phyloP scores from a whole-genome alignment of 1,140 invertebrate species.

The Drosophila sucinea region DNA sequence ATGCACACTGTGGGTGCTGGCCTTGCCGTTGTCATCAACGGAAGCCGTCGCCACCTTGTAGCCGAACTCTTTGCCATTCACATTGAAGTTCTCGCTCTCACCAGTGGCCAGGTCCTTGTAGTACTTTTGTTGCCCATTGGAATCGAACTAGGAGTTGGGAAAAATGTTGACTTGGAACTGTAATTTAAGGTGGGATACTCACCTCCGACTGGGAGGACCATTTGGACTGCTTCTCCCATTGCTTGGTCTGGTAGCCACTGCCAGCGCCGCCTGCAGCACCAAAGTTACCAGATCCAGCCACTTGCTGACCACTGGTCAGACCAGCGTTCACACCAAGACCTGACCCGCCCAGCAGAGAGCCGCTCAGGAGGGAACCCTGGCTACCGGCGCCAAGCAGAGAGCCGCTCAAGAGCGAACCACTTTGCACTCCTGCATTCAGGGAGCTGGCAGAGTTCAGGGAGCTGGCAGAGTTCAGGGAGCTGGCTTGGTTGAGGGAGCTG shows the following conservation, averaged over 20 bases:
- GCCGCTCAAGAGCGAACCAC: slow-evolving; percentile 37
- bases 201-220: slow-evolving; percentile 82
- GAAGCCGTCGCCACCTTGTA: slow-evolving; percentile 81
- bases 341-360: slow-evolving; percentile 40
- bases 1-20: slow-evolving; percentile 79
- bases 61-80: slow-evolving; percentile 73
- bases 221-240: slow-evolving; percentile 83
- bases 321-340: slow-evolving; percentile 32
- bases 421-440: slow-evolving; percentile 40
- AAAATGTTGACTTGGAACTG: background rate
- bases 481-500: slow-evolving; percentile 49
- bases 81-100: slow-evolving; percentile 74
- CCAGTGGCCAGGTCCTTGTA: slow-evolving; percentile 80
- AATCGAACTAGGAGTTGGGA: slow-evolving; percentile 51
- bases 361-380: slow-evolving; percentile 39
- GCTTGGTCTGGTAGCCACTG: slow-evolving; percentile 72
- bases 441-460: slow-evolving; percentile 38
- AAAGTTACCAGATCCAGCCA: slow-evolving; percentile 41
- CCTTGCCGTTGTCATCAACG: slow-evolving; percentile 81
- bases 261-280: slow-evolving; percentile 47
- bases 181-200: slow-evolving; percentile 6
- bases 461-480: slow-evolving; percentile 42
- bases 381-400: slow-evolving; percentile 37
- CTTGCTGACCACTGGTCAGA: slow-evolving; percentile 30
- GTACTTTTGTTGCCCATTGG: slow-evolving; percentile 71